Percentiles rank a stretch among this genome's conserved stretches.
Evolutionary conservation across 2,888 invertebrate species (phyloP).

Genomic region (Metopia argyrocephala): DNA sequence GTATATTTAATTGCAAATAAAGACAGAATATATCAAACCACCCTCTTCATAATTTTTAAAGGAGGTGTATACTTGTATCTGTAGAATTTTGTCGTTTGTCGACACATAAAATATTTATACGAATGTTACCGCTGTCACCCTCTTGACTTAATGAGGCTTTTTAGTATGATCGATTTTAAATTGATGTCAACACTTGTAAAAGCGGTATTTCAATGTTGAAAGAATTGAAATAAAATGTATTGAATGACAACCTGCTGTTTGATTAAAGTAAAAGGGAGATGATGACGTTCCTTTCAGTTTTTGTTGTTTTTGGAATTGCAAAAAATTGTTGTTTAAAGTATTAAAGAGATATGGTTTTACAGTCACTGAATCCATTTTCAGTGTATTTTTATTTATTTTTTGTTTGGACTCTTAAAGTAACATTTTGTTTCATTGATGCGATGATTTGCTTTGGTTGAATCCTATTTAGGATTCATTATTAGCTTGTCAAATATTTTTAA

Average conservation of each 20-base stretch:
- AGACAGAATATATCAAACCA: neutral
- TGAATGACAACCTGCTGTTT: conserved; percentile 59
- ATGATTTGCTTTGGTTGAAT: neutral
- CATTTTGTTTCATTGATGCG: neutral
- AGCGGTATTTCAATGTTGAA: conserved; percentile 44
- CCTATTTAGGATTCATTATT: neutral
- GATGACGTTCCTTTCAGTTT: conserved; percentile 20
- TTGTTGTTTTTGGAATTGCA: no score
- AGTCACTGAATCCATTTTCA: conserved; percentile 27
- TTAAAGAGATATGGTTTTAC: conserved; percentile 41
- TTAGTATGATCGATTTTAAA: conserved; percentile 74
- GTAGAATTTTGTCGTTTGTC: conserved; percentile 20
- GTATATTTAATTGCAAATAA: neutral
- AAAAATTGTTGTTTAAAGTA: conserved; percentile 26
- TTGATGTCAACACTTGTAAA: conserved; percentile 73
- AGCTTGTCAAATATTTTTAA: no score
- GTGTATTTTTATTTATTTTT: neutral
- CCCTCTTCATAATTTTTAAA: conserved; percentile 5
- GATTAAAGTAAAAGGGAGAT: neutral
- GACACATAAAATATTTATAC: neutral
- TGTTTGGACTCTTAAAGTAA: neutral
- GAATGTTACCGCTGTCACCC: conserved; percentile 66
- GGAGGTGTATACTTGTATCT: neutral
- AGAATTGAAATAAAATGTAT: conserved; percentile 29
- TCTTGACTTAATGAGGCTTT: conserved; percentile 75